phyloP scores from a whole-genome alignment of 64 coral and sea anemone genomes.

The Cladopsammia gracilis region DNA sequence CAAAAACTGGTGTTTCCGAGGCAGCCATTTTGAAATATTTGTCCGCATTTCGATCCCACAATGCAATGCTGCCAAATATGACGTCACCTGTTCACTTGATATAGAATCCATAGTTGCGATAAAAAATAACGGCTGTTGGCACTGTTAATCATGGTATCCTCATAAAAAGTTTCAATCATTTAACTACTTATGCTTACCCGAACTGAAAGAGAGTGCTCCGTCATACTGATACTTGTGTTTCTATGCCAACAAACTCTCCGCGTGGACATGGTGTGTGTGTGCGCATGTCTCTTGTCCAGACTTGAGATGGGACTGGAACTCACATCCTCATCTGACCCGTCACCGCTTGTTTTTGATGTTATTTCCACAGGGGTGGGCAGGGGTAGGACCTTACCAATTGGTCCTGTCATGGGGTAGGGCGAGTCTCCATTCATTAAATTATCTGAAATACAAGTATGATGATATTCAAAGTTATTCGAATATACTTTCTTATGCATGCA shows the following conservation, averaged over 20 bases:
- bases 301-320: constrained; percentile 72
- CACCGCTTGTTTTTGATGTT: constrained; percentile 40
- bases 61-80: too few species aligned
- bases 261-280: constrained; percentile 97
- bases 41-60: too few species aligned
- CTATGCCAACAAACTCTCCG: constrained; percentile 98
- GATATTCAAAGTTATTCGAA: neutral
- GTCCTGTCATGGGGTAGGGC: constrained; percentile 40
- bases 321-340: constrained; percentile 81
- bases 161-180: too few species aligned
- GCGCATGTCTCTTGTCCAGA: constrained; percentile 96
- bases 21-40: too few species aligned
- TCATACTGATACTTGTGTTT: constrained; percentile 97
- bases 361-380: constrained; percentile 82
- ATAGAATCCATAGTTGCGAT: too few species aligned
- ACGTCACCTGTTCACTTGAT: too few species aligned
- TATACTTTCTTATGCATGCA: neutral
- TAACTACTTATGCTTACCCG: constrained; percentile 65
- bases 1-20: too few species aligned
- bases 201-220: constrained; percentile 90
- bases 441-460: neutral
- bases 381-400: constrained; percentile 72
- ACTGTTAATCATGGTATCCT: too few species aligned
- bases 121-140: too few species aligned
- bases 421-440: constrained; percentile 77